phyloP scores from a whole-genome alignment of 2,797 vertebrate genomes.

The Falco peregrinus region DNA sequence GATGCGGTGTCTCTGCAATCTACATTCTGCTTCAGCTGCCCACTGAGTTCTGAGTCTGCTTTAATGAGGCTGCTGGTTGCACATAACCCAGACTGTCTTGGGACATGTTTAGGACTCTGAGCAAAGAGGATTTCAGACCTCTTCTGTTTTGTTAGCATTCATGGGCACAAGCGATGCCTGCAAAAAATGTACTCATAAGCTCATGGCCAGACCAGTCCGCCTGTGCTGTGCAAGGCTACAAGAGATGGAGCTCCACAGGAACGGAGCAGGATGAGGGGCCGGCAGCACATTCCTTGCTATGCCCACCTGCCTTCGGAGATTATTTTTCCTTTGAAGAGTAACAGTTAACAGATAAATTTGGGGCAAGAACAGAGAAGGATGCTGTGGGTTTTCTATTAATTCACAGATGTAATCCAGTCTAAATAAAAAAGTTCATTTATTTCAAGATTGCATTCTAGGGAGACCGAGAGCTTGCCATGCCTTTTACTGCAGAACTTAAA shows the following conservation, averaged over 20 bases:
- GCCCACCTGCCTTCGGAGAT: rapidly evolving
- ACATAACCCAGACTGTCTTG: too few relatives aligned
- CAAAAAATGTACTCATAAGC: not conserved
- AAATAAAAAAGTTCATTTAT: not conserved
- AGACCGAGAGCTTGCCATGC: rapidly evolving
- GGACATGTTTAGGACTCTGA: not conserved
- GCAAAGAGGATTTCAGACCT: not conserved
- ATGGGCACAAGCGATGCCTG: not conserved
- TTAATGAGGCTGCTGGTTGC: not conserved
- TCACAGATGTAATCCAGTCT: not conserved
- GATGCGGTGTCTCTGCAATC: not conserved
- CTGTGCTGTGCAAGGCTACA: not conserved
- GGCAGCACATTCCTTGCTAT: not conserved
- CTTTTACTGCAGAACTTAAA: not conserved
- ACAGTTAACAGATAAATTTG: not conserved
- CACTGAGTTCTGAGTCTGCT: not conserved
- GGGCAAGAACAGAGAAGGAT: not conserved
- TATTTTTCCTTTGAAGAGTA: not conserved
- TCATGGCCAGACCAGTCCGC: not conserved
- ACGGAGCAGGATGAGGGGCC: rapidly evolving
- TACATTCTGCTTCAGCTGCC: not conserved
- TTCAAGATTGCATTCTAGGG: not conserved
- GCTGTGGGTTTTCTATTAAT: not conserved
- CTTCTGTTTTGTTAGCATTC: not conserved
- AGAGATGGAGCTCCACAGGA: not conserved